Conservation (phyloP, 2,113 vertebrate species). For the Taxidea taxus region DNA sequence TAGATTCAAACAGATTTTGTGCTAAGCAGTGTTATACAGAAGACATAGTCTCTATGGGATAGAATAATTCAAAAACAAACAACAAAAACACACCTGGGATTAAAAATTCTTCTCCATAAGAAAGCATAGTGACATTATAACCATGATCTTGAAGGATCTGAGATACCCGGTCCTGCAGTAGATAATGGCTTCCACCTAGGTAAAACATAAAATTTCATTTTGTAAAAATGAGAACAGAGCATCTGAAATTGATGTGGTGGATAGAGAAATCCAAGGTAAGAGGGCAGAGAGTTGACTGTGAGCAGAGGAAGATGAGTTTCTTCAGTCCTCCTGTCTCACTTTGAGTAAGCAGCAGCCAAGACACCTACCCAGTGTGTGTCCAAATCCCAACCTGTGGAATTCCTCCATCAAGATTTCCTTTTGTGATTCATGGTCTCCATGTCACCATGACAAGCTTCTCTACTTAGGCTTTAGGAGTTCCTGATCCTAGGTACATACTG, state of each 20-base stretch:
- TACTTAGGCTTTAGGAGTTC: background rate
- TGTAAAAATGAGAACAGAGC: background rate
- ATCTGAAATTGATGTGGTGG: background rate
- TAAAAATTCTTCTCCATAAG: background rate
- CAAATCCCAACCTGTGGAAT: background rate
- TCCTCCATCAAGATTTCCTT: background rate
- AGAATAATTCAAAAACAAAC: background rate
- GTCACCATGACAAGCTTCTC: background rate
- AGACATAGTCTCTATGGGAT: background rate
- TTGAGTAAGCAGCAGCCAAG: background rate
- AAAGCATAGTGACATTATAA: slow-evolving; percentile 33
- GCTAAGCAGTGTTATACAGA: background rate
- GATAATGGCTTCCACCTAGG: slow-evolving; percentile 49
- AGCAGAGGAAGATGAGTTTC: background rate
- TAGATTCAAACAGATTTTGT: background rate
- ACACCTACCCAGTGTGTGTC: background rate
- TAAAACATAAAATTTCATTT: background rate
- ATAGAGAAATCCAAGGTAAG: background rate
- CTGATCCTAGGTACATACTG: background rate
- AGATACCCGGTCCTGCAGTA: background rate
- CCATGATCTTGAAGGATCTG: slow-evolving; percentile 33
- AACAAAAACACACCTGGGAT: background rate
- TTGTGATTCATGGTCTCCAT: background rate
- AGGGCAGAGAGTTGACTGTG: background rate
- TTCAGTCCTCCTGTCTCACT: background rate